Evolutionary conservation across 2,113 vertebrate species (phyloP).

Genomic region (Triplophysa rosa): DNA sequence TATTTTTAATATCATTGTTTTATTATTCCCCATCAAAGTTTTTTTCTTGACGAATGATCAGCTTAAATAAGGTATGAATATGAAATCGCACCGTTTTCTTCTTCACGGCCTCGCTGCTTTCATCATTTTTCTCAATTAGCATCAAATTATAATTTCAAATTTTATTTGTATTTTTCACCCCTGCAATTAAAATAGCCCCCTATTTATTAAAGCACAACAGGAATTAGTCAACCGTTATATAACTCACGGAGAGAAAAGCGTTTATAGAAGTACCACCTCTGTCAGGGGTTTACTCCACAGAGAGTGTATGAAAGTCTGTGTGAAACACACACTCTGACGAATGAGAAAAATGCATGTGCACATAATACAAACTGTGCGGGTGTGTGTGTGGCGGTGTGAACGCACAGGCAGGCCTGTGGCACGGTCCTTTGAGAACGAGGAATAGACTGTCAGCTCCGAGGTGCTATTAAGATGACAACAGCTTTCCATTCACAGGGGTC

Average conservation of each 20-base stretch:
- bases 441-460: slow-evolving; percentile 62
- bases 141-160: slow-evolving; percentile 68
- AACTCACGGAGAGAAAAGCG: slow-evolving; percentile 54
- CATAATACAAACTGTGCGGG: slow-evolving; percentile 5
- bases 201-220: slow-evolving; percentile 62
- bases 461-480: slow-evolving; percentile 67
- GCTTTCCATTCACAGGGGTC: slow-evolving; percentile 67
- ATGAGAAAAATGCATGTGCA: slow-evolving; percentile 32
- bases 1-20: slow-evolving; percentile 61
- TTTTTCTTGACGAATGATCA: slow-evolving; percentile 60
- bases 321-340: neutral
- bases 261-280: slow-evolving; percentile 61
- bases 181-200: slow-evolving; percentile 63
- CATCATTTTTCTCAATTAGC: slow-evolving; percentile 70
- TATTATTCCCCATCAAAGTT: slow-evolving; percentile 50
- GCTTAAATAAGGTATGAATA: slow-evolving; percentile 62
- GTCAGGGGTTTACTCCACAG: slow-evolving; percentile 39
- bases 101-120: slow-evolving; percentile 56
- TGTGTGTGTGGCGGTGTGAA: slow-evolving; percentile 25
- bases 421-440: slow-evolving; percentile 55
- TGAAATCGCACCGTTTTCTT: slow-evolving; percentile 47
- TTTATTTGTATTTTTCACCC: slow-evolving; percentile 59
- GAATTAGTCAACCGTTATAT: slow-evolving; percentile 56
- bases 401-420: slow-evolving; percentile 43
- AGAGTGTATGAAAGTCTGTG: slow-evolving; percentile 44